phyloP scores from a whole-genome alignment of 2,113 vertebrate species.

The Chiloscyllium plagiosum region DNA sequence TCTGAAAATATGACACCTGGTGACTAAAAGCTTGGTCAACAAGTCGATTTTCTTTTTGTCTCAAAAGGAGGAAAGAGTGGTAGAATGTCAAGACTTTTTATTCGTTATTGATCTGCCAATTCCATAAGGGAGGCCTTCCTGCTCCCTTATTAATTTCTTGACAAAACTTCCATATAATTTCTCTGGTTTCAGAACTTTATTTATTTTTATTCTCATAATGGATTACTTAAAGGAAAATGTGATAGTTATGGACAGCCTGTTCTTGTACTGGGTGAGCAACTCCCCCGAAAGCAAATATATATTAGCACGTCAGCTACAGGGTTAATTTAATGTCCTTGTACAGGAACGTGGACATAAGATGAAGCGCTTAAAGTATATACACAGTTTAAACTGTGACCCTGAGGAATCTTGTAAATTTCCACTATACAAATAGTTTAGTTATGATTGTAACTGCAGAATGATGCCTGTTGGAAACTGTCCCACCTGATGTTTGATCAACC shows the following conservation, averaged over 20 bases:
- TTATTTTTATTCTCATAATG: neutral
- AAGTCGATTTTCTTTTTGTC: too few relatives aligned
- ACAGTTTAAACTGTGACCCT: neutral
- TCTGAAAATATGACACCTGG: too few relatives aligned
- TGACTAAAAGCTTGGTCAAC: too few relatives aligned
- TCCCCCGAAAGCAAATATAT: neutral
- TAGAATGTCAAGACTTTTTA: too few relatives aligned
- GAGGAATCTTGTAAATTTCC: conserved; percentile 32
- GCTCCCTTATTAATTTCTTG: neutral
- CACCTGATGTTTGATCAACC: conserved; percentile 23
- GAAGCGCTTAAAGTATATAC: neutral
- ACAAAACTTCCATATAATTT: neutral
- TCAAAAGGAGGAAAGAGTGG: too few relatives aligned
- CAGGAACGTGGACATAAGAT: neutral
- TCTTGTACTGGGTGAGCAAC: neutral
- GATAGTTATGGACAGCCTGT: neutral
- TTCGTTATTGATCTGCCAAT: neutral
- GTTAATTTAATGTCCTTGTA: neutral
- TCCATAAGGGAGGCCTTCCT: neutral
- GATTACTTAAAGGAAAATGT: neutral
- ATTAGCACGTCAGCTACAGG: neutral
- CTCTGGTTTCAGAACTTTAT: neutral
- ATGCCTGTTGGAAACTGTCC: conserved; percentile 12
- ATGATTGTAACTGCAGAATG: neutral
- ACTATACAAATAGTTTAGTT: conserved; percentile 10